phyloP scores from a whole-genome alignment of 1,140 invertebrate species.

The Drosophila subobscura region DNA sequence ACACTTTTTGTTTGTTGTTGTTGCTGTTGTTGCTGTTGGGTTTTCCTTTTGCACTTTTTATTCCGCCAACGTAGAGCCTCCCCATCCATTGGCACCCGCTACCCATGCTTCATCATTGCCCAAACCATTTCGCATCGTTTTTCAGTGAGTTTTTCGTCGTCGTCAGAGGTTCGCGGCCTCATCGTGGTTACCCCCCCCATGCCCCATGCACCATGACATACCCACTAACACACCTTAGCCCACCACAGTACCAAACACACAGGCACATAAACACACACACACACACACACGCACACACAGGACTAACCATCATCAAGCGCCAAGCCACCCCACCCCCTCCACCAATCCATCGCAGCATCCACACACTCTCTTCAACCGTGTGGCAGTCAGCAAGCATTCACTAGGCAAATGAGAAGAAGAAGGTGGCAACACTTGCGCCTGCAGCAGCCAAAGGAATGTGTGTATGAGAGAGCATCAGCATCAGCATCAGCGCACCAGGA shows the following conservation, averaged over 20 bases:
- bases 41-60: no score
- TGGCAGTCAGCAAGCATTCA: slow-evolving; percentile 3
- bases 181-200: slow-evolving; percentile 58
- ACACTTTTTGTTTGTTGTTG: slow-evolving; percentile 46
- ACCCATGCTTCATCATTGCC: slow-evolving; percentile 40
- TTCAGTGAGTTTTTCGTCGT: slow-evolving; percentile 41
- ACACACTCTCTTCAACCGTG: slow-evolving; percentile 28
- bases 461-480: slow-evolving; percentile 25
- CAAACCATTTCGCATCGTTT: slow-evolving; percentile 39
- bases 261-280: background rate
- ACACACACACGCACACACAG: background rate
- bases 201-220: background rate
- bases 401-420: slow-evolving; percentile 30
- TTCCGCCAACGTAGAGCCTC: background rate
- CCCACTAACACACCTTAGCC: background rate
- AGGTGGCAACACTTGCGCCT: slow-evolving; percentile 70
- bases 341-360: slow-evolving; percentile 22
- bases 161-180: slow-evolving; percentile 53
- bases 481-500: background rate
- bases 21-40: slow-evolving; percentile 13
- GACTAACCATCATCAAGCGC: background rate
- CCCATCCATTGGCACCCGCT: background rate
- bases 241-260: background rate
- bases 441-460: slow-evolving; percentile 39
- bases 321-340: background rate